A percentile compares a stretch with the other conserved stretches of the same genome.
phyloP scores from a whole-genome alignment of 2,113 vertebrate genomes.

The Apus apus region DNA sequence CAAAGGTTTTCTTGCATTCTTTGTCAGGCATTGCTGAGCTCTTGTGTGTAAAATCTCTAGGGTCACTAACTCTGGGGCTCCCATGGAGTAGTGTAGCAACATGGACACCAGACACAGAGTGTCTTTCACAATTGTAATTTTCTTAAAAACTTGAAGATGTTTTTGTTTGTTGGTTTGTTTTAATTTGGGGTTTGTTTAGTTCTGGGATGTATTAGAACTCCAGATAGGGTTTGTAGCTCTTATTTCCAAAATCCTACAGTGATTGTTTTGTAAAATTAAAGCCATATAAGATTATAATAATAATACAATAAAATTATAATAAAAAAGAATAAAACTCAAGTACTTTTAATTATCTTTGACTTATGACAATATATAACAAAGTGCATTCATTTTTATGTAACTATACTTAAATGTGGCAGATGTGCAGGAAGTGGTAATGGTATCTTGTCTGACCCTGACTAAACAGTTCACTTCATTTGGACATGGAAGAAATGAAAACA shows the following conservation, averaged over 20 bases:
- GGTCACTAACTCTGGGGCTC: not conserved
- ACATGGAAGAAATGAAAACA: not conserved
- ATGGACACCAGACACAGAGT: not conserved
- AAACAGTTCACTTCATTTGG: not conserved
- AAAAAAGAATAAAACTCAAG: not conserved
- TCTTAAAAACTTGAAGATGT: not conserved
- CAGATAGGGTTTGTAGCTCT: not conserved
- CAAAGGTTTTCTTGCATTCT: not conserved
- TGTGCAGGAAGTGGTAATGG: not conserved
- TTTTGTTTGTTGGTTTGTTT: not conserved
- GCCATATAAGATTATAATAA: not conserved
- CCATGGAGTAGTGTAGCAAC: not conserved
- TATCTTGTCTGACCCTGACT: not conserved
- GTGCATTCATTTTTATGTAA: not conserved
- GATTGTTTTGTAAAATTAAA: slow-evolving; percentile 1
- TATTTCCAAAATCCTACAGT: not conserved
- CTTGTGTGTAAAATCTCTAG: not conserved
- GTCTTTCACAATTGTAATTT: not conserved
- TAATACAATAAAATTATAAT: not conserved
- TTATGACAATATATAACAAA: not conserved
- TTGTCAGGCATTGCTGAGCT: not conserved
- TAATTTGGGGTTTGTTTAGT: not conserved
- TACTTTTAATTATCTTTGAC: not conserved
- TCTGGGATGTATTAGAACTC: not conserved
- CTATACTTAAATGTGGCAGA: not conserved